These are phyloP conservation scores for Bombyx mandarina DNA, from an alignment of 1,140 invertebrate genomes.

Conservation along the genomic window DNA sequence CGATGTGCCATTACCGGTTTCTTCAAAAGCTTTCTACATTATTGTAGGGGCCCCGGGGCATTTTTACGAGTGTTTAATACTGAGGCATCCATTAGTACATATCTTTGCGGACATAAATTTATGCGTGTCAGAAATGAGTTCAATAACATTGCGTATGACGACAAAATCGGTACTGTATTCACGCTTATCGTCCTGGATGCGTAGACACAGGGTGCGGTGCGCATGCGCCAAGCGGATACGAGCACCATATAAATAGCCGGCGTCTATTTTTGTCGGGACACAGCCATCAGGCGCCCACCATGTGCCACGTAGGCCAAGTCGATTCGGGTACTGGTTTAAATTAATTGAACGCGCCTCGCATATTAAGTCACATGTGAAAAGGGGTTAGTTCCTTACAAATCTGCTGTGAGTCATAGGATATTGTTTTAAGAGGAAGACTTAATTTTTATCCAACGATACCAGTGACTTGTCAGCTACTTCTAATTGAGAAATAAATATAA, in stretches of 20 bases:
- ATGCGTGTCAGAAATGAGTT: too few species aligned
- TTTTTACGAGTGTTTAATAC: neutral
- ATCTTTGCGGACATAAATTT: too few species aligned
- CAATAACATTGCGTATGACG: neutral
- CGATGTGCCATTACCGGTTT: constrained; percentile 39
- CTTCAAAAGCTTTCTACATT: constrained; percentile 34
- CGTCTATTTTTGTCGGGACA: constrained; percentile 55
- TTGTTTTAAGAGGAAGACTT: too few species aligned
- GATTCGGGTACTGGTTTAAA: constrained; percentile 34
- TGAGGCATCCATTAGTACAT: neutral
- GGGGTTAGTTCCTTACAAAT: constrained; percentile 5
- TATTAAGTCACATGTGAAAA: constrained; percentile 29
- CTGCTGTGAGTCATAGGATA: too few species aligned
- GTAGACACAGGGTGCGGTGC: constrained; percentile 30
- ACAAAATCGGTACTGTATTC: constrained; percentile 32
- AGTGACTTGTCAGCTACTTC: too few species aligned
- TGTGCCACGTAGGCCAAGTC: constrained; percentile 46
- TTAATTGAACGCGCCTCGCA: constrained; percentile 44
- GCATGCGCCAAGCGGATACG: constrained; percentile 63
- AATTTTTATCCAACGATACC: too few species aligned
- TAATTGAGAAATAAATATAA: too few species aligned
- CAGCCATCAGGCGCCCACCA: constrained; percentile 44
- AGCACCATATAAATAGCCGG: constrained; percentile 53
- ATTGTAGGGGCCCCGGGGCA: neutral
- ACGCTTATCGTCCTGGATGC: constrained; percentile 8